Percentiles rank a stretch among this genome's conserved stretches.
phyloP scores from a whole-genome alignment of 2,888 invertebrate genomes.

The Limnephilus auricula region DNA sequence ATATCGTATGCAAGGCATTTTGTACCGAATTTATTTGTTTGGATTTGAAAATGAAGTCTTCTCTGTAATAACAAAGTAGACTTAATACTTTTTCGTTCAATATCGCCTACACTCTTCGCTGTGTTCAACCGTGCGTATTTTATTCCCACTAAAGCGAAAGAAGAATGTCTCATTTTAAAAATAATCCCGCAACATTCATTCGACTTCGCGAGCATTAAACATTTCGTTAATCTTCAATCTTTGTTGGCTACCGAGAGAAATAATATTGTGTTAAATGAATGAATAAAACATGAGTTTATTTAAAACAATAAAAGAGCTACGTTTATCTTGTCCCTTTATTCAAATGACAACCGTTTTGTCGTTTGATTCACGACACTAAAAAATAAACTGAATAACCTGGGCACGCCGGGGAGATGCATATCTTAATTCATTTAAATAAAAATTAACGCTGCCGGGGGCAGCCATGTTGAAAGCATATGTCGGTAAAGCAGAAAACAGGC shows the following conservation, averaged over 20 bases:
- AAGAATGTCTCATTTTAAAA: slow-evolving; percentile 31
- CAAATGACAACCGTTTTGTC: slow-evolving; percentile 59
- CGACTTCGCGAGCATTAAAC: not conserved
- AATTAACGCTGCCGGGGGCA: slow-evolving; percentile 62
- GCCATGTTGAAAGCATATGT: slow-evolving; percentile 55
- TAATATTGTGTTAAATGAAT: slow-evolving; percentile 50
- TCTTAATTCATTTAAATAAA: slow-evolving; percentile 64
- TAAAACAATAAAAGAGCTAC: slow-evolving; percentile 47
- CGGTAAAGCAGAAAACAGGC: slow-evolving; percentile 51
- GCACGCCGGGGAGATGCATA: slow-evolving; percentile 54
- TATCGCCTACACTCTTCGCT: not conserved
- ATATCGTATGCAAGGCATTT: not conserved
- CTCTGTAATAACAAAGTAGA: not conserved
- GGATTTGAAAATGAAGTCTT: not conserved
- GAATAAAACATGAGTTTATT: slow-evolving; percentile 52
- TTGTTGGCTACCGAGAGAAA: slow-evolving; percentile 33
- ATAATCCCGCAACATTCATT: not conserved
- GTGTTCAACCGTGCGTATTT: not conserved
- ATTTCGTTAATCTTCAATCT: slow-evolving; percentile 32
- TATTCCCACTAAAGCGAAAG: not conserved
- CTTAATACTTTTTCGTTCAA: not conserved
- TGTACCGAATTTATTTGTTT: not conserved
- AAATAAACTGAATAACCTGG: slow-evolving; percentile 52
- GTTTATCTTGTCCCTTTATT: slow-evolving; percentile 50
- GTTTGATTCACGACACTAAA: slow-evolving; percentile 52